Base-by-base conservation (phyloP, 2,113 vertebrate genomes). In the Apaloderma vittatum region DNA sequence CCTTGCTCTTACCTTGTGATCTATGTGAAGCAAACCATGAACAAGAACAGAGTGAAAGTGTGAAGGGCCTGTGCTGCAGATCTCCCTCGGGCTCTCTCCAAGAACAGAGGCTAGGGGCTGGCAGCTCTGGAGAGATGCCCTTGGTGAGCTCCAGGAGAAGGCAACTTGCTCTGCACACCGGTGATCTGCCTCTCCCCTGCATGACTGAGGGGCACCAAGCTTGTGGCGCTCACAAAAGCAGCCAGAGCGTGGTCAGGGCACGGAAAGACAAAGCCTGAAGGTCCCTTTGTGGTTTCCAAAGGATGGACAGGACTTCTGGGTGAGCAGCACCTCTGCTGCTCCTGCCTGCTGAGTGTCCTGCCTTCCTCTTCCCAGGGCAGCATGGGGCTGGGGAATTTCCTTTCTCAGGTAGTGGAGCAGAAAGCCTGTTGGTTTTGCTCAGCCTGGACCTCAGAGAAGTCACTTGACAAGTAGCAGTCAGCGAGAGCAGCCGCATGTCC, bases 141-240 rank as follows among this genome's bases (percentile, higher is more conserved):
- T 62, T 36, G 63, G 77, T 3, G 6, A 90, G 55, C 63, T 79
- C 57, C 72, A 71, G 58, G 34, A 77, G 75, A 78, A n/a, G 55
- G 37, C 23, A 89, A 24, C 45, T 37, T 52, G 40, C 63, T 73
- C 43, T 0, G 0, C 23, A 15, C 2, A 2, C n/a, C 34, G 26
- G 36, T 36, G 40, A 34, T 45, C 40, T 22, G 29, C 45, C 43
- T 54, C 81, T 52, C 26, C 45, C 54, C 52, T 18, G 12, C 0
- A 0, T 2, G 20, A 46, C 34, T 57, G 59, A 36, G 84, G 46
- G 46, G 6, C 46, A 76, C 22, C 40, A 12, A 87, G n/a, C 23
- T 70, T 67, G 43, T 2, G 10, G 68, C 0, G 0, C 57, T 49
- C 0, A 0, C 57, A 63, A 14, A 45, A 72, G 59, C 73, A 65